Base-by-base conservation (phyloP, 2,113 vertebrate species). In the Stegastes partitus region DNA sequence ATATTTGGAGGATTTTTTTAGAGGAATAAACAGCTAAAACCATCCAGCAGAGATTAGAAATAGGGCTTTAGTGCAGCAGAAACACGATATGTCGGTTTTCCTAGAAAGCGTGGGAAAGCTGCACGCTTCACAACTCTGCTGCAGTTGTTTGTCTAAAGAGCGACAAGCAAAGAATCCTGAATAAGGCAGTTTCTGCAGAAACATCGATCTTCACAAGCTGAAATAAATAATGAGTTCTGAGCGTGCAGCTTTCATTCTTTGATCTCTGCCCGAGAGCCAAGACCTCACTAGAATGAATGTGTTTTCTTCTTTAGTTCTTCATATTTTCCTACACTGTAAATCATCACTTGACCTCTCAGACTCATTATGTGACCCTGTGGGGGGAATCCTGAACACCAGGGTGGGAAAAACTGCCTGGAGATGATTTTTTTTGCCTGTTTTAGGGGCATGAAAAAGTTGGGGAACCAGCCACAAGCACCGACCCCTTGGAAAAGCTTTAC, bases 331-430 rank as follows among this genome's bases (percentile, higher is more conserved):
- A 19, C 22, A 26, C 15, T 53, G 45, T 72, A 62, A 23, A 61
- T 78, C 45, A 74, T 21, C 37, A 37, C 23, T 21, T 54, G 58
- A 47, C 26, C 44, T 45, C 22, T 25, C 49, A 31, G 8, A 15
- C 68, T 64, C 73, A 42, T 59, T 39, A 42, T 68, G 34, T 12
- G 28, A 65, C 53, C 59, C 42, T 63, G 11, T 42, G 53, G 28
- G 23, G 31, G 68, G 54, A 34, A 45, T 66, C 39, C n/a, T 0
- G 45, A 47, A 15, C 45, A 15, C 16, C 45, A 47, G 15, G 45
- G 4, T 47, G 45, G 8, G 3, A 19, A 50, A 50, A 21, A 0
- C 5, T 11, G 14, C 11, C 16, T 47, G 12, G 45, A 21, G 39
- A 58, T 18, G 34, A n/a, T 25, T 71, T 51, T 50, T 28, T 51